Percentiles rank a stretch among this genome's conserved stretches.
Evolutionary conservation across 2,888 invertebrate genomes (phyloP).

Genomic region (Tanypteryx hageni): DNA sequence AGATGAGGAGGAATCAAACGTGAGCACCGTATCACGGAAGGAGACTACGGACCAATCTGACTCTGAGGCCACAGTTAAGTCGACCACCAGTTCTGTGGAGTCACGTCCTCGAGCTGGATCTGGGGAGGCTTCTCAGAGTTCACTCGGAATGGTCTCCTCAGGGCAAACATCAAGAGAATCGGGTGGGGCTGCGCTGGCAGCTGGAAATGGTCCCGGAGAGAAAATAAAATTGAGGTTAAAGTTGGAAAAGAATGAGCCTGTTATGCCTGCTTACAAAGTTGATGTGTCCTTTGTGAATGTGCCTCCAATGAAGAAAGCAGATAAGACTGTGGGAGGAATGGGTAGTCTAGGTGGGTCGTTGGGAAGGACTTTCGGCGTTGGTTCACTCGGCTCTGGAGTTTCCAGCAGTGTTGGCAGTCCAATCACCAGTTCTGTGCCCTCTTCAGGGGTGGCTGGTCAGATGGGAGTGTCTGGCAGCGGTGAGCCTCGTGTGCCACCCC

Average conservation of each 20-base stretch:
- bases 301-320: slow-evolving; percentile 69
- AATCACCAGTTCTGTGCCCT: slow-evolving; percentile 63
- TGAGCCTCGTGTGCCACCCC: slow-evolving; percentile 90
- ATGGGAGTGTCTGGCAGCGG: slow-evolving; percentile 74
- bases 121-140: slow-evolving; percentile 53
- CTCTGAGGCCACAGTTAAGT: slow-evolving; percentile 78
- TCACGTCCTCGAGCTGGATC: slow-evolving; percentile 58
- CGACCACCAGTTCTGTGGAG: slow-evolving; percentile 76
- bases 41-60: slow-evolving; percentile 78
- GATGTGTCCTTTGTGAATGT: slow-evolving; percentile 85
- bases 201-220: slow-evolving; percentile 77
- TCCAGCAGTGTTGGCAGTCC: slow-evolving; percentile 67
- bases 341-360: slow-evolving; percentile 76
- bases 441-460: slow-evolving; percentile 64
- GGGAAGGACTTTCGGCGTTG: slow-evolving; percentile 75
- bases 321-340: slow-evolving; percentile 68
- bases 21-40: slow-evolving; percentile 67
- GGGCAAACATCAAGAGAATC: slow-evolving; percentile 71
- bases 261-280: slow-evolving; percentile 87
- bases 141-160: slow-evolving; percentile 48
- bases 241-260: slow-evolving; percentile 87
- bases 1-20: slow-evolving; percentile 78
- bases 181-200: slow-evolving; percentile 73
- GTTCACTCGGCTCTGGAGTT: slow-evolving; percentile 70
- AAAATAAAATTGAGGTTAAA: slow-evolving; percentile 90